Evolutionary conservation across 2,113 vertebrate species (phyloP), one percentile per base, ranked within the genome.

Genomic region (Oreochromis tanganicae): DNA sequence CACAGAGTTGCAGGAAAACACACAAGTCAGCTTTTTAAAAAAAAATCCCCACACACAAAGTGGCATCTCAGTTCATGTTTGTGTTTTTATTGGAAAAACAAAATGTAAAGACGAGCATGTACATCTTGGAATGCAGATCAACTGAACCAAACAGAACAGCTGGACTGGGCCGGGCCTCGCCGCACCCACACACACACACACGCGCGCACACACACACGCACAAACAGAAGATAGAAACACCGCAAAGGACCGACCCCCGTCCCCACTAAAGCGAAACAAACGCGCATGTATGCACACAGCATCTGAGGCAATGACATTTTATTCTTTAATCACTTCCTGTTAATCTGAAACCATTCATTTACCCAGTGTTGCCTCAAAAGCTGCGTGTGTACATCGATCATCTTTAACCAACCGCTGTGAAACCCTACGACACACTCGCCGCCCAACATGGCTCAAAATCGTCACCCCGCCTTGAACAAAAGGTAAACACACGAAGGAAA

Each of bases 111-210:
- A 98, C 97, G 97, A 98, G 97, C 98, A 98, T 98, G 97, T 98
- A 99, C 98, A 99, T 98, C 98, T 98, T 98, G 98, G 98, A 99
- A 99, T 99, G 98, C 97, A 98, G 95, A 96, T 97, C 97, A 97
- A 97, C 95, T 95, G 96, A 97, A 96, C 90, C 97, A 34, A 82
- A 97, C 95, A 97, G 96, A 97, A 97, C 97, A 98, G 97, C 97
- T 80, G 85, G 93, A 94, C 93, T 88, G 92, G 92, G 94, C 48
- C 87, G 88, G 92, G 92, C 94, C 89, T 94, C 17, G 84, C 94
- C 92, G 86, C 91, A 87, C 90, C 78, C 95, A 14, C 78, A 13
- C 68, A 21, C 81, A 48, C 95, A 90, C 85, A n/a, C 92, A 6
- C 87, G 5, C 66, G 11, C 66, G 43, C 61, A 17, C 66, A 59